Base-by-base conservation (phyloP, 1,140 invertebrate species). In the Apocrypta bakeri region DNA sequence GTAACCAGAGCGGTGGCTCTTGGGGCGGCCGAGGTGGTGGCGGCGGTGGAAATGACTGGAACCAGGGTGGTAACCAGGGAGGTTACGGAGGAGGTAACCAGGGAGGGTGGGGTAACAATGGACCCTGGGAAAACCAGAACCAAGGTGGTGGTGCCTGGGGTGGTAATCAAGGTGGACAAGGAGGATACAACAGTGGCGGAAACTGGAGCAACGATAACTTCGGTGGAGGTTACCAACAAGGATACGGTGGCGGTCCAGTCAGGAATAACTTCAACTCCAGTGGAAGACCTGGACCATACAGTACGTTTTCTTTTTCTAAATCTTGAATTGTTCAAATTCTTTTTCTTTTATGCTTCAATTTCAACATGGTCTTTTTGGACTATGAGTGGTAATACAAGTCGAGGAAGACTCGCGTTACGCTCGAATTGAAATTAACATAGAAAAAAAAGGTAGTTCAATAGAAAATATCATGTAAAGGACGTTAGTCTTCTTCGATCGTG, bases 211-310 rank as follows among this genome's bases (percentile, higher is more conserved):
- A 94, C 83, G 94, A 95, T 81, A 94, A 94, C 86, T 96, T 96
- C 85, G 95, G 95, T 2, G 94, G 94, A 82, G 94, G 95, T 37
- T 96, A 96, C 86, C 95, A 96, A 84, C 95, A 96, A 87, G 94
- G 94, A 48, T 96, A 95, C 84, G 93, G 95, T 12, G 95, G 95
- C 40, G 95, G 95, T 0, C 95, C 95, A 0, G 94, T 95, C 76
- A 92, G 94, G 83, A 93, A 92, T 84, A 94, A 94, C 81, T 95
- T 95, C 87, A 95, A 94, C 83, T 94, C 93, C 83, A 94, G 93
- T 64, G 93, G 93, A 76, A 90, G 94, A 87, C 90, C 93, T 61
- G 93, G 94, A 79, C 95, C 96, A 25, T 96, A 96, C 89, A 95
- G 93, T 92, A 90, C 27, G 64, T 66, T 21, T 0, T n/a, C 48